Base-by-base conservation (phyloP, 2,888 invertebrate genomes). In the Parnassius orleans region DNA sequence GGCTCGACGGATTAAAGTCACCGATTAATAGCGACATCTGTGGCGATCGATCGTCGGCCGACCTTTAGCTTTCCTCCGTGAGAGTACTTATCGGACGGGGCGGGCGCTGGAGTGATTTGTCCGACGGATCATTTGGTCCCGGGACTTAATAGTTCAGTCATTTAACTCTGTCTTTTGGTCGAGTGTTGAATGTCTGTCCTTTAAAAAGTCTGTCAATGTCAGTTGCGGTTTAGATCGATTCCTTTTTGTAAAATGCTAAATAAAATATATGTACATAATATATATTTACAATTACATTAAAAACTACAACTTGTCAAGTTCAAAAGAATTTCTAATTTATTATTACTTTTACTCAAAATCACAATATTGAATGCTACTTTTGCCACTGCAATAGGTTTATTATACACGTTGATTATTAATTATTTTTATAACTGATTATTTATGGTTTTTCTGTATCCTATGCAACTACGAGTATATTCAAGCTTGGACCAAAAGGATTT, bases 1-100 rank as follows among this genome's bases (percentile, higher is more conserved):
- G 77, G 83, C 76, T 78, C 79, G 83, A 76, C 78, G 85, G 86
- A 84, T 86, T 87, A 84, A 84, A 86, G 81, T 81, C 82, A 73
- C 74, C 87, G 85, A 88, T 88, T 88, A 87, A 86, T 87, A 80
- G 78, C 81, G 84, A 86, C 86, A 87, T 87, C 86, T 87, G 84
- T 78, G 81, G 76, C 86, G 79, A 87, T 86, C 88, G 84, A 87
- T 87, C 86, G 77, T 78, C 71, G 67, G 72, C 68, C 79, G 87
- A 87, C 87, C 89, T 89, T 87, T 86, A 79, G 82, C 85, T 86
- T 81, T 78, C 74, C 84, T 83, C 78, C 84, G 84, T 82, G 86
- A 84, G 83, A 86, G 80, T 84, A 83, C 85, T 81, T 81, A 79
- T 77, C 68, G 65, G 62, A 53, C 63, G 65, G 65, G 46, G 57